Base-by-base conservation (phyloP, 2,113 vertebrate species). In the Numida meleagris region DNA sequence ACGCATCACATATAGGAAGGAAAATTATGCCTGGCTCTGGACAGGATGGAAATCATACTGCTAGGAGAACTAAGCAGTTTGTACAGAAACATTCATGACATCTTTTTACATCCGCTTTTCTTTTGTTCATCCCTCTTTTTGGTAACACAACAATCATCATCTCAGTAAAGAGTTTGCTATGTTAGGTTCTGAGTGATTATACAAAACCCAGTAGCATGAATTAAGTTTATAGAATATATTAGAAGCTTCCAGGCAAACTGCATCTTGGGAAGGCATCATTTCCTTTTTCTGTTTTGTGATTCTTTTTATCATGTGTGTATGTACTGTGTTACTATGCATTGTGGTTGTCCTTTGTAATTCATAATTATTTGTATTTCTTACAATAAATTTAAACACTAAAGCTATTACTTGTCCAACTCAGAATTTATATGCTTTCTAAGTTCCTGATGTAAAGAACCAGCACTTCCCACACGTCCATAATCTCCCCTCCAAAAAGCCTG, bases 261-360 rank as follows among this genome's bases (percentile, higher is more conserved):
- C 17, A 8, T 72, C 82, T 45, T 82, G 81, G 74, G 55, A 94
- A 85, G 80, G 71, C 51, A 74, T 70, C 79, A 82, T 82, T 92
- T 96, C 90, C 79, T 91, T 73, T 65, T 94, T 94, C 89, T 90
- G 71, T 94, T 96, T 42, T 91, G 77, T 92, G 91, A 83, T 93
- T 94, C 90, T 85, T 96, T 94, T 72, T 95, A 82, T 81, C 93
- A 96, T 95, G 67, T 46, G 78, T 94, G 83, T 93, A 94, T 19
- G 87, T 91, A 95, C 57, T 91, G 93, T 95, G 91, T 93, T 91
- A 90, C 72, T 95, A 92, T 2, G 53, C 93, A 92, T 67, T 95
- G 93, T 96, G 90, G 88, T 90, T 93, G 92, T 94, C 85, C 96
- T 96, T 93, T 96, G 93, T 94, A 97, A 92, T 89, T 95, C 95